Conservation (phyloP, 1,140 invertebrate genomes). For the Leptoteleia sp. region DNA sequence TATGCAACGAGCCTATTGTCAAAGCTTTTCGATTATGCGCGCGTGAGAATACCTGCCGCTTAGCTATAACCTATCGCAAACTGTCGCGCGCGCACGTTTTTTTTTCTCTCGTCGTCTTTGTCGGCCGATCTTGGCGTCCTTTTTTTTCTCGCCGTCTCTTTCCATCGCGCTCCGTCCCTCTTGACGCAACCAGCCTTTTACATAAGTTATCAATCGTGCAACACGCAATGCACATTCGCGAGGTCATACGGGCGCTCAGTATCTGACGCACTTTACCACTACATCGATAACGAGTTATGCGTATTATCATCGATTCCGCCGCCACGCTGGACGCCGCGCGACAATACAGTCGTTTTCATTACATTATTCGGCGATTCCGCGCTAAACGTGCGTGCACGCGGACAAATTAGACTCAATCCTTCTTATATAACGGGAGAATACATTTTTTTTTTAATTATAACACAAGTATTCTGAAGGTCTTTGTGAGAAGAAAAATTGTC, state of each 20-base stretch:
- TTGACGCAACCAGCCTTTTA: constrained; percentile 57
- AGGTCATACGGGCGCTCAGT: constrained; percentile 60
- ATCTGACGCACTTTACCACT: constrained; percentile 66
- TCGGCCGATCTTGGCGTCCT: not conserved
- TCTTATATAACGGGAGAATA: too few species aligned
- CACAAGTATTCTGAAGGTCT: too few species aligned
- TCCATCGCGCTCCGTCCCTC: constrained; percentile 30
- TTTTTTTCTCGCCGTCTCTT: constrained; percentile 33
- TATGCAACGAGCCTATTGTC: too few species aligned
- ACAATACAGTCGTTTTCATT: constrained; percentile 48
- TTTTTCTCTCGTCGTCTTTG: not conserved
- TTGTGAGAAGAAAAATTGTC: too few species aligned
- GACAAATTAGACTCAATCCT: constrained; percentile 13
- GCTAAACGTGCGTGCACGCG: constrained; percentile 32
- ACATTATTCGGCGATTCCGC: constrained; percentile 41
- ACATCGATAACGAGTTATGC: constrained; percentile 57
- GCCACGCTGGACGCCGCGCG: constrained; percentile 1
- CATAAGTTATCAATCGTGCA: constrained; percentile 68
- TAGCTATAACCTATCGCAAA: constrained; percentile 12
- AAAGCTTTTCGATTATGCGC: constrained; percentile 41
- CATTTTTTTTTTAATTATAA: too few species aligned
- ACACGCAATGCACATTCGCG: constrained; percentile 62
- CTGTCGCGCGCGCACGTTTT: constrained; percentile 16
- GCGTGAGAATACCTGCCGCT: constrained; percentile 17
- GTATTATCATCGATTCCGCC: constrained; percentile 64